These are phyloP conservation scores for Nasonia longicornis DNA, from an alignment of 1,140 invertebrate species.

Conservation along the genomic window DNA sequence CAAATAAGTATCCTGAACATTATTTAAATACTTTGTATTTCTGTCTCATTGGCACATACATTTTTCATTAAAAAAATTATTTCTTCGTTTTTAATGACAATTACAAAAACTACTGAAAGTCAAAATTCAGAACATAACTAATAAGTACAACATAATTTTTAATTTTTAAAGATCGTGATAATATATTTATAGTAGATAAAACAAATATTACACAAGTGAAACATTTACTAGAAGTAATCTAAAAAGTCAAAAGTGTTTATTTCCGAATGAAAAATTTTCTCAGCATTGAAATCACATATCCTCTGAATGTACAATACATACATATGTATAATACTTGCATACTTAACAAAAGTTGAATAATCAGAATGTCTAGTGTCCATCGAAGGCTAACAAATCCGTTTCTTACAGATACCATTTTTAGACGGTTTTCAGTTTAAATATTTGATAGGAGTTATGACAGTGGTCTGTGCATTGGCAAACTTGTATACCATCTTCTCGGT, in stretches of 20 bases:
- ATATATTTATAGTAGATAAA: background rate
- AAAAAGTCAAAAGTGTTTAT: background rate
- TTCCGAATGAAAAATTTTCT: background rate
- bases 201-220: background rate
- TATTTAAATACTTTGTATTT: too few relatives aligned
- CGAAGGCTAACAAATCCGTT: constrained; percentile 51
- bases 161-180: background rate
- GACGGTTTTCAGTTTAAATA: constrained; percentile 80
- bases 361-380: constrained; percentile 22
- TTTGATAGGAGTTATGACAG: constrained; percentile 78
- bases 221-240: background rate
- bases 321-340: background rate
- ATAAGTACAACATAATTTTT: background rate
- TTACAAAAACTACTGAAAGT: background rate
- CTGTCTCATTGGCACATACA: background rate
- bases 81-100: background rate
- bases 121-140: background rate
- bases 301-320: background rate
- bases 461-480: constrained; percentile 76
- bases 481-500: constrained; percentile 79
- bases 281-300: background rate
- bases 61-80: background rate
- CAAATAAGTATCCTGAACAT: too few relatives aligned
- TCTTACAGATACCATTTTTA: constrained; percentile 70
- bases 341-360: constrained; percentile 23